phyloP scores from a whole-genome alignment of 2,113 vertebrate species.

The Salvelinus fontinalis region DNA sequence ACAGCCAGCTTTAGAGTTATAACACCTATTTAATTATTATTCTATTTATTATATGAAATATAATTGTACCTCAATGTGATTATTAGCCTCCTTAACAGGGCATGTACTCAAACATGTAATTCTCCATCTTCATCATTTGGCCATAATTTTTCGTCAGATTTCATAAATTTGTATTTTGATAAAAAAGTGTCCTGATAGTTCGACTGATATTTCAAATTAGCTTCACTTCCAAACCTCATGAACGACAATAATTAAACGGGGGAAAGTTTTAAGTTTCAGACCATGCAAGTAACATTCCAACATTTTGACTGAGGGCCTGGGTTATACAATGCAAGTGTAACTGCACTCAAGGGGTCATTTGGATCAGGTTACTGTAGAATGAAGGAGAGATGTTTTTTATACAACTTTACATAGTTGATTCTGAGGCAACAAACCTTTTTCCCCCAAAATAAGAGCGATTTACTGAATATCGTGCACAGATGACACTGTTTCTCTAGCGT shows the following conservation, averaged over 20 bases:
- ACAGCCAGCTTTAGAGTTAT: background rate
- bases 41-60: background rate
- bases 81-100: background rate
- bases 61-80: too few species aligned
- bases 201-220: background rate
- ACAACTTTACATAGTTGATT: background rate
- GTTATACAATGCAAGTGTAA: background rate
- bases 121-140: background rate
- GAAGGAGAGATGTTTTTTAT: constrained; percentile 14
- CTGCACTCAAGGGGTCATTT: background rate
- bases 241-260: background rate
- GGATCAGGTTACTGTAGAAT: constrained; percentile 3
- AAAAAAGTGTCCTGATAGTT: background rate
- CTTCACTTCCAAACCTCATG: background rate
- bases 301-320: background rate
- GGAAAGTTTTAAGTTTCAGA: background rate
- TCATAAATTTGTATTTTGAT: background rate
- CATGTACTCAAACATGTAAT: background rate
- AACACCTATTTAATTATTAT: background rate
- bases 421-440: background rate
- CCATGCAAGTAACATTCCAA: background rate
- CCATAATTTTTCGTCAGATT: background rate
- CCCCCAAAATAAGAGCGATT: background rate
- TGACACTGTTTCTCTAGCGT: constrained; percentile 52
- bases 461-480: constrained; percentile 30